Base-by-base conservation (phyloP, 2,888 invertebrate genomes). In the Protophormia terraenovae region DNA sequence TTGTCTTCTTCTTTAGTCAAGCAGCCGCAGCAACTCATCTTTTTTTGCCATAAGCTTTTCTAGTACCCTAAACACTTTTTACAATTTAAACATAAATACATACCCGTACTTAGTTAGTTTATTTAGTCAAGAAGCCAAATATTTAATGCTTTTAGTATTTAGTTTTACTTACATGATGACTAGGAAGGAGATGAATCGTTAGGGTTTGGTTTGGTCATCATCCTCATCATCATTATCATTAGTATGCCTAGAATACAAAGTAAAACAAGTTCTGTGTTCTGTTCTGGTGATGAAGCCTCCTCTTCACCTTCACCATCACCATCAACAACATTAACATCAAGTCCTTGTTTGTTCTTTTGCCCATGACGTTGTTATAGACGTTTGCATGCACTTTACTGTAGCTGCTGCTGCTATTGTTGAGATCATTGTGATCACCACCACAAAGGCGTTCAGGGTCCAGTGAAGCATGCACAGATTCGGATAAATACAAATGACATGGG, bases 401-500 rank as follows among this genome's bases (percentile, higher is more conserved):
- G 10, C 69, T 41, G n/a, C n/a, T n/a, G n/a, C n/a, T n/a, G n/a
- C n/a, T n/a, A n/a, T n/a, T n/a, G n/a, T n/a, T 32, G 29, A 14
- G 53, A 16, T 50, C 10, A 45, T 45, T 47, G 64, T 41, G 45
- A 29, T 16, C 16, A 45, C n/a, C n/a, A 58, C 64, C 35, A 73
- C 75, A 72, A 73, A 45, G 83, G 53, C 83, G 73, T 86, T 35
- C 67, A 66, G 45, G 45, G 27, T 81, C 50, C 58, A 75, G 81
- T 67, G 81, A 75, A 50, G 83, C 73, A 41, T 71, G 32, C 72
- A 27, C 38, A 69, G 78, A 72, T 80, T 72, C 64, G 58, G 75
- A 47, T 76, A 76, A 71, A 80, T 64, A 76, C 71, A 71, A 62
- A 60, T 62, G 79, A 67, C 76, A 84, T 84, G 84, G 71, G 71